Evolutionary conservation across 2,888 invertebrate genomes (phyloP).

Genomic region (Drosophila peninsularis): DNA sequence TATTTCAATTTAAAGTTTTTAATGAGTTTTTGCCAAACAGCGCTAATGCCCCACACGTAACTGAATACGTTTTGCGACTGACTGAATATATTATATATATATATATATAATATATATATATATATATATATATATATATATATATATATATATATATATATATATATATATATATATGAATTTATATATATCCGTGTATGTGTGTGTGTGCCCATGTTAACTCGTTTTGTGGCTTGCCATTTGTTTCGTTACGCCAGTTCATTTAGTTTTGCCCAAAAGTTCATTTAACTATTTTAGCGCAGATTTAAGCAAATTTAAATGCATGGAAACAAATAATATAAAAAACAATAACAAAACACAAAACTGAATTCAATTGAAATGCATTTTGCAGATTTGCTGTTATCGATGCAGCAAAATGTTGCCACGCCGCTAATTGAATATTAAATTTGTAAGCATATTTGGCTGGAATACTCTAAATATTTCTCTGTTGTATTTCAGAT

Average conservation of each 20-base stretch:
- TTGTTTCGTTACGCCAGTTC: conserved; percentile 45
- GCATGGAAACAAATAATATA: conserved; percentile 40
- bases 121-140: conserved; percentile 1
- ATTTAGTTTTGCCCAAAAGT: conserved; percentile 50
- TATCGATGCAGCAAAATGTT: conserved; percentile 33
- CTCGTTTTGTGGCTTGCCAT: conserved; percentile 35
- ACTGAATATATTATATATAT: conserved; percentile 11
- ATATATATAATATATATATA: conserved; percentile 1
- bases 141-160: conserved; percentile 1
- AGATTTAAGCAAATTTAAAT: conserved; percentile 61
- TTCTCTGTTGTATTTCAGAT: not conserved
- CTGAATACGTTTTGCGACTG: conserved; percentile 19
- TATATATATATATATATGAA: conserved; percentile 6
- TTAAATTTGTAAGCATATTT: conserved; percentile 37
- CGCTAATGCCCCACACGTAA: conserved; percentile 52
- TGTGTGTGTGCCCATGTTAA: conserved; percentile 12
- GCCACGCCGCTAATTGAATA: conserved; percentile 46
- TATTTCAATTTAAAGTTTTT: conserved; percentile 82
- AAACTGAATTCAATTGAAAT: conserved; percentile 62
- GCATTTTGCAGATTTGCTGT: conserved; percentile 29
- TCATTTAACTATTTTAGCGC: conserved; percentile 29
- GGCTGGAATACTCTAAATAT: not conserved
- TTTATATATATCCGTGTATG: conserved; percentile 1
- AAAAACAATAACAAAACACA: not conserved
- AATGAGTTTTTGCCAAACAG: conserved; percentile 72